Evolutionary conservation across 2,888 invertebrate species (phyloP).

Genomic region (Drosophila melanosoma): DNA sequence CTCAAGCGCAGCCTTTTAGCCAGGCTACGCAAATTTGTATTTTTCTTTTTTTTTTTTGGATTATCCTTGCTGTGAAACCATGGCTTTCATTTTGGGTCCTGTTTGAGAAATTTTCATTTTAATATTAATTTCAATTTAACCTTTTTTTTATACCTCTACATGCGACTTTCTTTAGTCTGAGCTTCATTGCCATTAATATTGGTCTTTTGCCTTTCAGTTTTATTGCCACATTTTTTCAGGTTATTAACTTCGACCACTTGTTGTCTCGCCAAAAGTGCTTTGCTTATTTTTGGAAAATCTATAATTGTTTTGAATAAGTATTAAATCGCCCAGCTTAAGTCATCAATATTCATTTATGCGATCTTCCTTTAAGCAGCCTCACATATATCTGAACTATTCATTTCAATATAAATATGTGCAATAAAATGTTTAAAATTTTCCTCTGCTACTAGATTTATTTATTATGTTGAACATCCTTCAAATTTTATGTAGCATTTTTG

Average conservation of each 20-base stretch:
- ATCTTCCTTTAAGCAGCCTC: neutral
- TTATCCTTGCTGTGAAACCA: neutral
- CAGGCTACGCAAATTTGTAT: neutral
- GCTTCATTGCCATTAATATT: constrained; percentile 59
- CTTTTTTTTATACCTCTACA: constrained; percentile 45
- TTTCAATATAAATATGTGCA: neutral
- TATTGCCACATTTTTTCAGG: constrained; percentile 60
- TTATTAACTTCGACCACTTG: constrained; percentile 65
- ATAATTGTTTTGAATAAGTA: neutral
- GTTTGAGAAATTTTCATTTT: constrained; percentile 22
- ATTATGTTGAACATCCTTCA: neutral
- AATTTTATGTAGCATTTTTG: constrained; percentile 49
- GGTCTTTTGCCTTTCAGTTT: constrained; percentile 14
- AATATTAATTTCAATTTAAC: constrained; percentile 22
- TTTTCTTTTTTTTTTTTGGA: neutral
- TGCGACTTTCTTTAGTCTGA: constrained; percentile 27
- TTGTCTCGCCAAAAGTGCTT: constrained; percentile 8
- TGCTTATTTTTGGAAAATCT: neutral
- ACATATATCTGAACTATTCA: neutral
- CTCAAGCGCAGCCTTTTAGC: neutral
- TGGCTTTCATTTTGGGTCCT: neutral
- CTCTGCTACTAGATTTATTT: constrained; percentile 2
- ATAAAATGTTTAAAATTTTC: neutral
- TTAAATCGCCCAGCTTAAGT: neutral
- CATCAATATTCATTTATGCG: neutral